phyloP scores from a whole-genome alignment of 1,140 invertebrate species.

The Grapholita molesta region DNA sequence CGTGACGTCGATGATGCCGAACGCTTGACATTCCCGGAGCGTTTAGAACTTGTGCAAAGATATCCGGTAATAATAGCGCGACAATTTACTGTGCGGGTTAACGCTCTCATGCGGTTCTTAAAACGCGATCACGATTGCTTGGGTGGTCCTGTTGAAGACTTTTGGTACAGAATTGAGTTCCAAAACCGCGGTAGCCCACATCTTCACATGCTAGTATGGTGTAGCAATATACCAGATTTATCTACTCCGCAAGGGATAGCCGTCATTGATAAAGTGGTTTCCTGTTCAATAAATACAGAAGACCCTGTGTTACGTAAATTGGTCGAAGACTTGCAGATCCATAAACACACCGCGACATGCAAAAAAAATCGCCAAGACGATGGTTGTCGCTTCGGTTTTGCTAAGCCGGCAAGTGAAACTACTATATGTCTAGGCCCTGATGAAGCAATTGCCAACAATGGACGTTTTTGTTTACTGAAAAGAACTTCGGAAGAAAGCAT shows the following conservation, averaged over 20 bases:
- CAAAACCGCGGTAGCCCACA: constrained; percentile 34
- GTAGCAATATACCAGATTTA: constrained; percentile 26
- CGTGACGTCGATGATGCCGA: neutral
- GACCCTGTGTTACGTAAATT: neutral
- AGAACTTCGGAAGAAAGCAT: constrained; percentile 22
- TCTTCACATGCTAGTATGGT: constrained; percentile 36
- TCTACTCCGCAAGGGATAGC: constrained; percentile 23
- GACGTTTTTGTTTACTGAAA: constrained; percentile 29
- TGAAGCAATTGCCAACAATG: constrained; percentile 27
- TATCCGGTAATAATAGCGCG: constrained; percentile 27
- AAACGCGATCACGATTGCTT: constrained; percentile 25
- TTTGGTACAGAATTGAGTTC: constrained; percentile 26
- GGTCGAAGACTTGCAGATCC: neutral
- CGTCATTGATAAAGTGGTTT: constrained; percentile 23
- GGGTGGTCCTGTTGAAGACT: constrained; percentile 24
- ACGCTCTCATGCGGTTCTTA: constrained; percentile 26
- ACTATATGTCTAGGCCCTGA: constrained; percentile 29
- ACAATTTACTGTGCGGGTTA: constrained; percentile 33
- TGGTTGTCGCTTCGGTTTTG: neutral
- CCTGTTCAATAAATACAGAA: neutral
- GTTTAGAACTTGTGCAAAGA: constrained; percentile 22
- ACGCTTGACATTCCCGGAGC: neutral
- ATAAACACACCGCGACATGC: constrained; percentile 1
- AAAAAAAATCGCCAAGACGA: neutral
- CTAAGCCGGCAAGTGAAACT: neutral